Conservation (phyloP, 1,140 invertebrate species). For the Drosophila oshimai region DNA sequence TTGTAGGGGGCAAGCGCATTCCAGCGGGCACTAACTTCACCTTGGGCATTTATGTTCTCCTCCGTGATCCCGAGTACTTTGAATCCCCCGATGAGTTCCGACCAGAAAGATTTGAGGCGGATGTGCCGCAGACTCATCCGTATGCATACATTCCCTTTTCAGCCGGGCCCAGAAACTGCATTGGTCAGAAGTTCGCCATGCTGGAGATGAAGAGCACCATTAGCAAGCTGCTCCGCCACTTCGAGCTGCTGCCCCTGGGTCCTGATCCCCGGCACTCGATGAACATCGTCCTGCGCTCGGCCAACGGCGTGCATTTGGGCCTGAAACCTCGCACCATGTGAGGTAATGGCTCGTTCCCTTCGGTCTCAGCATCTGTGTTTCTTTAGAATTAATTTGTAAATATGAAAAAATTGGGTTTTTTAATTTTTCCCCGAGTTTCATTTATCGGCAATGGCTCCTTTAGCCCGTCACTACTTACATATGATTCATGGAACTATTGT, state of each 20-base stretch:
- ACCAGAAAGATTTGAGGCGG: constrained; percentile 86
- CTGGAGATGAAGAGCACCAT: constrained; percentile 87
- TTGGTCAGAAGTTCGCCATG: constrained; percentile 90
- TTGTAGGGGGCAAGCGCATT: constrained; percentile 73
- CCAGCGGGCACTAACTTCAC: constrained; percentile 80
- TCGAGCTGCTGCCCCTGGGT: constrained; percentile 65
- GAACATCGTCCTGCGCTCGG: constrained; percentile 61
- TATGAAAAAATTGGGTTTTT: no score
- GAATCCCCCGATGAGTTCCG: constrained; percentile 85
- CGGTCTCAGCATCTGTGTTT: not conserved
- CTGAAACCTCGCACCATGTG: constrained; percentile 13
- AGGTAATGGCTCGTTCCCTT: not conserved
- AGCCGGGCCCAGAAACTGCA: constrained; percentile 87
- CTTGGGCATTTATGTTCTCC: constrained; percentile 83
- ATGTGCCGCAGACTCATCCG: constrained; percentile 82
- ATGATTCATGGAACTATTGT: no score
- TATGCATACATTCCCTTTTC: constrained; percentile 86
- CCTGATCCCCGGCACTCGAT: constrained; percentile 38
- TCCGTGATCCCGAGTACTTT: constrained; percentile 84
- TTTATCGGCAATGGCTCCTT: no score
- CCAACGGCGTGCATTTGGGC: constrained; percentile 60
- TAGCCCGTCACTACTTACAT: no score
- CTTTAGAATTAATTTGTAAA: not conserved
- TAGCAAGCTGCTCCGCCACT: constrained; percentile 79
- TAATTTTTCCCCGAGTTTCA: no score